Conservation (phyloP, 2,888 invertebrate species). For the Pinctada fucata region DNA sequence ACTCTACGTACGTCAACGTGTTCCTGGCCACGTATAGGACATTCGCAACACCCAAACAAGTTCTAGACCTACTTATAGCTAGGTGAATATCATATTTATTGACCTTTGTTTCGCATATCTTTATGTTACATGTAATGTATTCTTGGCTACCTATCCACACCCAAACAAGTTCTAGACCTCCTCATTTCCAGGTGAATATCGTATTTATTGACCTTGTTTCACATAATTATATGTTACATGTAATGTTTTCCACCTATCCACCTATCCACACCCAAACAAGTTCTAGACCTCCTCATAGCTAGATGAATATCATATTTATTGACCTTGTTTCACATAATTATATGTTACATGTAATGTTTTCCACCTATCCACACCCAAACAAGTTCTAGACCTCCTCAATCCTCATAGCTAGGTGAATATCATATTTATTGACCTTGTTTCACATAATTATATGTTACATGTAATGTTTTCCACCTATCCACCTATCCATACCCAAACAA, state of each 20-base stretch:
- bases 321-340: not conserved
- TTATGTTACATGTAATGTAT: slow-evolving; percentile 82
- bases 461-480: slow-evolving; percentile 90
- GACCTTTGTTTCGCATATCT: not conserved
- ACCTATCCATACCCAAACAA: slow-evolving; percentile 91
- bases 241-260: slow-evolving; percentile 95
- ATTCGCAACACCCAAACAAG: slow-evolving; percentile 91
- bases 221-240: not conserved
- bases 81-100: slow-evolving; percentile 53
- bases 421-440: not conserved
- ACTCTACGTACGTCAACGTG: slow-evolving; percentile 97
- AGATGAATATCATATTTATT: slow-evolving; percentile 53
- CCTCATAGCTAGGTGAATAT: slow-evolving; percentile 79
- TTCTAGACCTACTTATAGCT: slow-evolving; percentile 86
- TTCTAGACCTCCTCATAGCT: slow-evolving; percentile 86
- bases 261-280: slow-evolving; percentile 91
- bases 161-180: slow-evolving; percentile 89
- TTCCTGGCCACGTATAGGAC: slow-evolving; percentile 96
- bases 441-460: not conserved
- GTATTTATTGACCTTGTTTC: not conserved
- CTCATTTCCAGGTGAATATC: slow-evolving; percentile 79
- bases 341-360: slow-evolving; percentile 84
- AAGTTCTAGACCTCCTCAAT: slow-evolving; percentile 89
- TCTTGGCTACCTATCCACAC: slow-evolving; percentile 94
- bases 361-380: slow-evolving; percentile 91